These are phyloP conservation scores for Aporophyla nigra DNA, from an alignment of 2,888 invertebrate species.

Conservation along the genomic window DNA sequence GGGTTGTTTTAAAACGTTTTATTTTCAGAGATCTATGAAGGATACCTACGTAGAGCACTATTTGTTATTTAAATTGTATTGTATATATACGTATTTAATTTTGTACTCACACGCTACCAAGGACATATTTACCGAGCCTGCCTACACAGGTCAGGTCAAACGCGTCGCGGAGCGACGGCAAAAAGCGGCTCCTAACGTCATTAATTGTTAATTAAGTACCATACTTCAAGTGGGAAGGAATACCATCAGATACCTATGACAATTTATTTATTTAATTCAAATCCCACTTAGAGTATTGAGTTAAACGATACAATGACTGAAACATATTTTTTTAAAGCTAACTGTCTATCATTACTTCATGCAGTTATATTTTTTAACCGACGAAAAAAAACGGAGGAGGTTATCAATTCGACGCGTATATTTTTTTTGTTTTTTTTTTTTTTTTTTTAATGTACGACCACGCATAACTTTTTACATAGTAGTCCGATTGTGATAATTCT, in stretches of 20 bases:
- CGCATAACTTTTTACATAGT: no score
- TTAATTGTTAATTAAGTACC: neutral
- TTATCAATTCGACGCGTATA: no score
- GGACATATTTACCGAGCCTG: neutral
- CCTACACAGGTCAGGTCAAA: slow-evolving; percentile 6
- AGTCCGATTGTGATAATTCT: no score
- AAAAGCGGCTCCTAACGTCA: neutral
- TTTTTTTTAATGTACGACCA: no score
- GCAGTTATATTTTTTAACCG: no score
- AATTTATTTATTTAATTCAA: neutral
- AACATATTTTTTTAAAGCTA: no score
- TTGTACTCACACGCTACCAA: neutral
- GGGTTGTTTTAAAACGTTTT: no score
- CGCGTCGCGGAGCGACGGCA: neutral
- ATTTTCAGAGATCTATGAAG: neutral
- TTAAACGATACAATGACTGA: no score
- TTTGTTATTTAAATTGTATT: neutral
- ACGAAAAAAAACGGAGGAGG: no score
- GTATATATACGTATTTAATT: neutral
- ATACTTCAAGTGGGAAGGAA: neutral
- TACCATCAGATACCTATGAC: neutral
- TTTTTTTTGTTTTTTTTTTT: no score
- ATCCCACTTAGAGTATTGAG: no score
- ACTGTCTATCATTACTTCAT: no score
- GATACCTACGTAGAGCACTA: neutral